Base-by-base conservation (phyloP, 2,113 vertebrate species). In the Actenoides lindsayi region DNA sequence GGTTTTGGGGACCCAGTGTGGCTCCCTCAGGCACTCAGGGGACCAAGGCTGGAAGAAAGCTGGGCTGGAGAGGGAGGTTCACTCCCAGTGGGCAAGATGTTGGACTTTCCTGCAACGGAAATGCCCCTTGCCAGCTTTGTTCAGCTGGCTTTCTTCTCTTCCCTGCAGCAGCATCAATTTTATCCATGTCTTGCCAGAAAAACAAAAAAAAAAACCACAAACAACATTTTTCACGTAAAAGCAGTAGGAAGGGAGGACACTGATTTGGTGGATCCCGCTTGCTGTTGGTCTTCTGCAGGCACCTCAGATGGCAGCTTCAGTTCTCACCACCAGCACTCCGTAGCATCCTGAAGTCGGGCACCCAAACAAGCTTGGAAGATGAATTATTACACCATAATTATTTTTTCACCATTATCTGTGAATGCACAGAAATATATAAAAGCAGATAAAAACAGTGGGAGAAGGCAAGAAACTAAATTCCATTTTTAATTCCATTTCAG, bases 1-100 rank as follows among this genome's bases (percentile, higher is more conserved):
- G 7, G 1, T 10, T 44, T 39, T 0, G 3, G 25, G 54, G 24
- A 9, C 30, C 35, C 6, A 5, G 20, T 6, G 1, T 7, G 10
- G 13, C 33, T 62, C 24, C 73, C 16, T 41, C 16, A 7, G 39
- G 35, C 57, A 13, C 44, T 67, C 4, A 9, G 3, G 11, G 51
- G 24, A 82, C 51, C 2, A 0, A 82, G 51, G 18, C 28, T 79
- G 42, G 19, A 54, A 31, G 41, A 64, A 86, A 92, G 8, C 21
- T 86, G 57, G 27, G 33, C 13, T 69, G 51, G 25, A 70, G 14
- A 39, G 0, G 1, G 37, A 84, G 8, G 27, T 74, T 31, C 6
- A 3, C 33, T 64, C 31, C 24, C 21, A 53, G 3, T 1, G 20
- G 44, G n/a, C 11, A 50, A 78, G 27, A n/a, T 2, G 1, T 28